Evolutionary conservation across 2,797 vertebrate genomes (phyloP).

Genomic region (Betta splendens): DNA sequence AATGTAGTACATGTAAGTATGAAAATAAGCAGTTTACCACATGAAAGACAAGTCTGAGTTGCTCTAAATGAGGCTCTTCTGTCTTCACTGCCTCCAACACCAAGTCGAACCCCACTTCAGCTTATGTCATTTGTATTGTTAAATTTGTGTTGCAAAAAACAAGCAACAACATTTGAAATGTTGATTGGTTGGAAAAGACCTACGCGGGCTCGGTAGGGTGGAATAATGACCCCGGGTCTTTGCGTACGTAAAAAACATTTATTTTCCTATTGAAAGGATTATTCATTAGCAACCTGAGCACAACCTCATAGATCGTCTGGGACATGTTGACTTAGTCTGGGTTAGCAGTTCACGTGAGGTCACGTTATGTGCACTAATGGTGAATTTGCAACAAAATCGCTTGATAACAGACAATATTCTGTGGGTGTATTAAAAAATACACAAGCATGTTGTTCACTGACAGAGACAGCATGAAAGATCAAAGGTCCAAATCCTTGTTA

Average conservation of each 20-base stretch:
- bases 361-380: slow-evolving; percentile 20
- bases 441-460: not conserved
- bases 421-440: not conserved
- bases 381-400: not conserved
- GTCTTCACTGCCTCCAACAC: slow-evolving; percentile 28
- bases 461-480: slow-evolving; percentile 5
- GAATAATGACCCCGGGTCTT: slow-evolving; percentile 27
- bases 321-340: slow-evolving; percentile 31
- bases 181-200: slow-evolving; percentile 20
- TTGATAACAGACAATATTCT: not conserved
- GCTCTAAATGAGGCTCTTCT: slow-evolving; percentile 20
- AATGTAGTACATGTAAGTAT: too few species aligned
- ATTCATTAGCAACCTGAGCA: slow-evolving; percentile 22
- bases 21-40: too few species aligned
- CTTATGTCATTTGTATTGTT: not conserved
- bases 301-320: slow-evolving; percentile 20
- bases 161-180: slow-evolving; percentile 12
- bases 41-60: too few species aligned
- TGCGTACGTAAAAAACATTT: slow-evolving; percentile 28
- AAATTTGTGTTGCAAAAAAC: slow-evolving; percentile 1
- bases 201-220: slow-evolving; percentile 17
- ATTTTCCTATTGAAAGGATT: slow-evolving; percentile 46
- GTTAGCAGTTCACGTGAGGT: slow-evolving; percentile 22
- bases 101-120: not conserved
- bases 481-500: slow-evolving; percentile 4